phyloP scores from a whole-genome alignment of 2,888 invertebrate genomes.

The Deilephila elpenor region DNA sequence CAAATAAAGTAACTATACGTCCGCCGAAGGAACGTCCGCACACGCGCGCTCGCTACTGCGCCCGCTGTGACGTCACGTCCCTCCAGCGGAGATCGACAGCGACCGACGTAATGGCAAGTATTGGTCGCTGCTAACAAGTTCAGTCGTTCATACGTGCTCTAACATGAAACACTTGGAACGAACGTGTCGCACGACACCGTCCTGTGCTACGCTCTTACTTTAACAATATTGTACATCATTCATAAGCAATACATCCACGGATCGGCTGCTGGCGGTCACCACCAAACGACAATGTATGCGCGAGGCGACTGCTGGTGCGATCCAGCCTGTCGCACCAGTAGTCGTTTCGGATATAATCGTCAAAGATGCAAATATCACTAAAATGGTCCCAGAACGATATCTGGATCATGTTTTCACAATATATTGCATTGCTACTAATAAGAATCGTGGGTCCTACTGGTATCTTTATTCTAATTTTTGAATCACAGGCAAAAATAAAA shows the following conservation, averaged over 20 bases:
- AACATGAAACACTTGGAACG: not conserved
- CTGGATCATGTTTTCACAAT: no score
- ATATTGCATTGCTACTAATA: no score
- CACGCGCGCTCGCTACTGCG: not conserved
- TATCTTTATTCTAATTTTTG: no score
- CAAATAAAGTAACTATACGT: not conserved
- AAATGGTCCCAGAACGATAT: no score
- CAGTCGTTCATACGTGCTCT: constrained; percentile 14
- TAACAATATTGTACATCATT: constrained; percentile 15
- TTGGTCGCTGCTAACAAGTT: not conserved
- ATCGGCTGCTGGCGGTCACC: not conserved
- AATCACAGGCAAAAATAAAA: no score
- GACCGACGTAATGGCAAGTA: not conserved
- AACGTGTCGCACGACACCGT: not conserved
- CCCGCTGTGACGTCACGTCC: not conserved
- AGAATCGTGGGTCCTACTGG: no score
- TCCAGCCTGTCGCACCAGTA: not conserved
- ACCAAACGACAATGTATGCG: not conserved
- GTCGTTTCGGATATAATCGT: not conserved
- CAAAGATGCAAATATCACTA: no score
- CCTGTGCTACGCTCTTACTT: constrained; percentile 7
- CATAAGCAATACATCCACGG: not conserved
- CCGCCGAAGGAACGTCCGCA: not conserved
- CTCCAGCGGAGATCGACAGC: not conserved
- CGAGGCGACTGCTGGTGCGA: not conserved